A percentile compares a stretch with the other conserved stretches of the same genome.
Conservation (phyloP, 2,113 vertebrate species). For the Megaceryle torquata region DNA sequence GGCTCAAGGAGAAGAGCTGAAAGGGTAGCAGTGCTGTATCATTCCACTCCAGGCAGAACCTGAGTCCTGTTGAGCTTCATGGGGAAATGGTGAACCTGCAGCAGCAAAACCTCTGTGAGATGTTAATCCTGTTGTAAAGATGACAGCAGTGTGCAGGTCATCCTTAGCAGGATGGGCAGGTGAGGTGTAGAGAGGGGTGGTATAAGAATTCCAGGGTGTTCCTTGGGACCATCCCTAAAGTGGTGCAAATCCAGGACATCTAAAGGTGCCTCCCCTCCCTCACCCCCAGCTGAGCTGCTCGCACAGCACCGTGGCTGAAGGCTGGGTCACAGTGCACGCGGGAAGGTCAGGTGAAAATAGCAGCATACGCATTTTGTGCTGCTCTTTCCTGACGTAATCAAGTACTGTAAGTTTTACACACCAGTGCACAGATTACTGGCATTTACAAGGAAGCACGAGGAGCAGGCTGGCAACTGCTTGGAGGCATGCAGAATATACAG, state of each 20-base stretch:
- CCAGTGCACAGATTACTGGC: constrained; percentile 35
- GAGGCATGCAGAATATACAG: constrained; percentile 21
- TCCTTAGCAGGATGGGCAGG: background rate
- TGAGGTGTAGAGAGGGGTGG: background rate
- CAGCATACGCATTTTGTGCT: background rate
- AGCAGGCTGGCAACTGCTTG: constrained; percentile 45
- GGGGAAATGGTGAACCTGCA: background rate
- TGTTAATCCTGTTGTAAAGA: background rate
- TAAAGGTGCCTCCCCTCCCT: background rate
- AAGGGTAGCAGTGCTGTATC: background rate
- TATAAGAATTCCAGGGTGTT: background rate
- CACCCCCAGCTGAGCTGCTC: background rate
- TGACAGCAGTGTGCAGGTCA: background rate
- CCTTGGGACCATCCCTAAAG: background rate
- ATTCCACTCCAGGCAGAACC: background rate
- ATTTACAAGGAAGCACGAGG: constrained; percentile 43
- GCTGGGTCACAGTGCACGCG: background rate
- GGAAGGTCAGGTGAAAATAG: background rate
- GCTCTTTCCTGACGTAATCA: constrained; percentile 1
- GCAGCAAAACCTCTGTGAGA: background rate
- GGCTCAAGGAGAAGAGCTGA: background rate
- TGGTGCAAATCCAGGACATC: background rate
- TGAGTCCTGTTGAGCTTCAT: background rate
- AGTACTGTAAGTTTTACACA: constrained; percentile 32
- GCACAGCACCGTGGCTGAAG: rapidly evolving